Percentiles rank a stretch among this genome's conserved stretches.
These are phyloP conservation scores for Arrhopalites spinosus DNA, from an alignment of 2,888 invertebrate genomes.

Conservation along the genomic window DNA sequence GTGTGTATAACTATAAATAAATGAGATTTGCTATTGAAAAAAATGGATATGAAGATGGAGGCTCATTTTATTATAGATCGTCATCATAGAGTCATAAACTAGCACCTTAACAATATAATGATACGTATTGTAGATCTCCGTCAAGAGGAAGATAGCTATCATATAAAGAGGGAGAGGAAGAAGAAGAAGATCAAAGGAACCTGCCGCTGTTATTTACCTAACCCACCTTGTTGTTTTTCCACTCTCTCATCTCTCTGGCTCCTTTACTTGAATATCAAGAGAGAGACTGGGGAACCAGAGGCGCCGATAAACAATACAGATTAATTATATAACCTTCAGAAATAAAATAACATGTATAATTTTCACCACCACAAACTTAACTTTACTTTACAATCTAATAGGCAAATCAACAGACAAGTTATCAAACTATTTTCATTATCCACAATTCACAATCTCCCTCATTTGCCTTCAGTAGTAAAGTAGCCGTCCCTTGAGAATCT, in stretches of 20 bases:
- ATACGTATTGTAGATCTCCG: background rate
- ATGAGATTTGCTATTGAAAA: too few species aligned
- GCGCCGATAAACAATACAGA: conserved; percentile 55
- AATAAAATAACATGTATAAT: conserved; percentile 31
- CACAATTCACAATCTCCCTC: background rate
- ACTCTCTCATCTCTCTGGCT: background rate
- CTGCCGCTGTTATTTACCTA: conserved; percentile 46
- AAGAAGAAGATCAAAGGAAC: conserved; percentile 42
- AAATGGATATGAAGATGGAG: background rate
- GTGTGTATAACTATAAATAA: background rate
- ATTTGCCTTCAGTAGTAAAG: too few species aligned
- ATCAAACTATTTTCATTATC: conserved; percentile 1
- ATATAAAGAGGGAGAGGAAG: background rate
- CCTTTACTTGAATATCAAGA: background rate
- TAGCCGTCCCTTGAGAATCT: too few species aligned
- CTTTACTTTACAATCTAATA: background rate
- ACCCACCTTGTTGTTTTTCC: conserved; percentile 2
- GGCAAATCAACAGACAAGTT: background rate
- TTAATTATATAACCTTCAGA: conserved; percentile 46
- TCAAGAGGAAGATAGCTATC: background rate
- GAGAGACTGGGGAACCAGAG: conserved; percentile 40
- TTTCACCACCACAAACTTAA: conserved; percentile 3
- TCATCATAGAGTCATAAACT: background rate
- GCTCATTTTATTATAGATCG: background rate
- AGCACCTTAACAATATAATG: conserved; percentile 11